Conservation (phyloP, 2,113 vertebrate species). For the Petromus typicus region DNA sequence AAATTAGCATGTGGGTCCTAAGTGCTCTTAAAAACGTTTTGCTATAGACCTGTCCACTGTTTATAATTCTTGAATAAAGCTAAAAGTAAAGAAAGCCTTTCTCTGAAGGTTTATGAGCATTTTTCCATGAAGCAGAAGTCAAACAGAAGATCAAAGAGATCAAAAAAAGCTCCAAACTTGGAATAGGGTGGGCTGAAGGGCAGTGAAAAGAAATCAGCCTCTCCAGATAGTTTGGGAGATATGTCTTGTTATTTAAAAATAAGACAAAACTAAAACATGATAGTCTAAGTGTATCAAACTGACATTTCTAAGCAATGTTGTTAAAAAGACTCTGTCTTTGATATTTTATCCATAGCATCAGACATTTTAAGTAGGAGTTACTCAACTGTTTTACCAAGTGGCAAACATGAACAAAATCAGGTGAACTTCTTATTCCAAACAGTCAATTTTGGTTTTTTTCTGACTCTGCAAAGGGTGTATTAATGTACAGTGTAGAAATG, state of each 20-base stretch:
- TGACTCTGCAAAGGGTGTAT: neutral
- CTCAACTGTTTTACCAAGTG: conserved; percentile 47
- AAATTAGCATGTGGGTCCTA: conserved; percentile 75
- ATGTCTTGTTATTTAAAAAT: conserved; percentile 79
- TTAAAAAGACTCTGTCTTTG: conserved; percentile 64
- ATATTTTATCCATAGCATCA: conserved; percentile 71
- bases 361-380: conserved; percentile 56
- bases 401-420: conserved; percentile 64
- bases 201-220: conserved; percentile 40
- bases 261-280: conserved; percentile 77
- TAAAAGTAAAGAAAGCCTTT: conserved; percentile 79
- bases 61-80: conserved; percentile 82
- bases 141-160: conserved; percentile 84
- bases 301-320: conserved; percentile 71
- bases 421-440: conserved; percentile 21
- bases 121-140: conserved; percentile 81
- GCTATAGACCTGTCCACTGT: conserved; percentile 78
- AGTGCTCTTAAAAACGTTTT: conserved; percentile 81
- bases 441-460: neutral
- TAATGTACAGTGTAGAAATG: neutral
- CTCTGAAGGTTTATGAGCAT: conserved; percentile 81
- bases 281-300: conserved; percentile 69
- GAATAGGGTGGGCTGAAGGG: conserved; percentile 52
- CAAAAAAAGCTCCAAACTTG: conserved; percentile 62
- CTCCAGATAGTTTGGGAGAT: conserved; percentile 72